A percentile compares a stretch with the other conserved stretches of the same genome.
Evolutionary conservation across 2,888 invertebrate genomes (phyloP).

Genomic region (Amblyjoppa fuscipennis): DNA sequence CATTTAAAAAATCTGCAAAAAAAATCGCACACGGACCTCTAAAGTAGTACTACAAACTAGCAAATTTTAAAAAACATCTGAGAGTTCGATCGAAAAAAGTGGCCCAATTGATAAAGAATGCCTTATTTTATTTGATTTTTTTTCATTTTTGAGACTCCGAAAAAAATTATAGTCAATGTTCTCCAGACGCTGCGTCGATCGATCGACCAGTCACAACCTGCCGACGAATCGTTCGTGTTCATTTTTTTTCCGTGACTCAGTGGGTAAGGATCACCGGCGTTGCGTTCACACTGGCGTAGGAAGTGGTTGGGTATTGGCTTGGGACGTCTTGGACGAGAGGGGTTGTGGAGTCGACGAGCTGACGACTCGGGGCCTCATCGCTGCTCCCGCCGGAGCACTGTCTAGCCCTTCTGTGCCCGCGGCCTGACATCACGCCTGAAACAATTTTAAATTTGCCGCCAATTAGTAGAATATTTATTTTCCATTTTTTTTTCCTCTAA

Average conservation of each 20-base stretch:
- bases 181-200: conserved; percentile 25
- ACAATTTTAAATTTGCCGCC: conserved; percentile 57
- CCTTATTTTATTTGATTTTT: too few species aligned
- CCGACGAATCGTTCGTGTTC: conserved; percentile 30
- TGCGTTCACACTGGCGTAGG: conserved; percentile 89
- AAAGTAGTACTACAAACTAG: too few species aligned
- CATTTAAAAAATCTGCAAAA: too few species aligned
- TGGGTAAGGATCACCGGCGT: conserved; percentile 72
- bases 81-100: too few species aligned
- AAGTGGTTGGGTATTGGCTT: conserved; percentile 85
- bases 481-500: not conserved
- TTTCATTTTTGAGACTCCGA: conserved; percentile 44
- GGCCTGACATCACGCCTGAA: conserved; percentile 87
- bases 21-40: too few species aligned
- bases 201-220: conserved; percentile 54
- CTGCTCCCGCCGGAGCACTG: conserved; percentile 80
- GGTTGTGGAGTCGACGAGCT: conserved; percentile 78
- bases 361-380: conserved; percentile 76
- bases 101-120: too few species aligned
- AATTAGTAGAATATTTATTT: conserved; percentile 33
- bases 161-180: conserved; percentile 41
- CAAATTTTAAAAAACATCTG: too few species aligned
- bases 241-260: not conserved
- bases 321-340: conserved; percentile 82
- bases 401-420: conserved; percentile 85